These are phyloP conservation scores for Galerucella pusilla DNA, from an alignment of 2,888 invertebrate genomes.

Conservation along the genomic window DNA sequence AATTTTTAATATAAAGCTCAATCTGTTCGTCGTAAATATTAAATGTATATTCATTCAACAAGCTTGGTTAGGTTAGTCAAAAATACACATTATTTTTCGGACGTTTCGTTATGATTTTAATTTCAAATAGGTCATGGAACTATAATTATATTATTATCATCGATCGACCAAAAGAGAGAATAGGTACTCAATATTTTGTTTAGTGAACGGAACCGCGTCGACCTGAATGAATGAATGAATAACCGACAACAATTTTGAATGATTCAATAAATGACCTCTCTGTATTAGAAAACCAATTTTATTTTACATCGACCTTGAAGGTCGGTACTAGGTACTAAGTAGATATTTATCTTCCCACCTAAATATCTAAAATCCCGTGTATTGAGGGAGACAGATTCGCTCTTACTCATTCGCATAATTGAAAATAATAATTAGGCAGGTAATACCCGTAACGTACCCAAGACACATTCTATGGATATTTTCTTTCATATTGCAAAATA, in stretches of 20 bases:
- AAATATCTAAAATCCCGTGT: not conserved
- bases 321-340: constrained; percentile 7
- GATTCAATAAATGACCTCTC: constrained; percentile 21
- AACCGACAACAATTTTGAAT: constrained; percentile 11
- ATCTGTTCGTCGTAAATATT: not conserved
- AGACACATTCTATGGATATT: constrained; percentile 13
- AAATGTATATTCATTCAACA: not conserved
- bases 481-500: constrained; percentile 31
- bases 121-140: constrained; percentile 4
- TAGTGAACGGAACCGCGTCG: constrained; percentile 2
- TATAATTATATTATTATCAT: not conserved
- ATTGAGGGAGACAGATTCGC: not conserved
- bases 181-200: not conserved
- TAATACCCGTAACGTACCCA: not conserved
- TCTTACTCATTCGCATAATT: constrained; percentile 2
- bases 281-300: not conserved
- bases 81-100: not conserved
- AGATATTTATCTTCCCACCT: constrained; percentile 3
- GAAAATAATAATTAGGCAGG: not conserved
- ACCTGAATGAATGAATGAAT: constrained; percentile 11
- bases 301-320: constrained; percentile 12
- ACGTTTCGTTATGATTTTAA: not conserved
- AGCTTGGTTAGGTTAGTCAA: not conserved
- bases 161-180: not conserved
- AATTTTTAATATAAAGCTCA: not conserved